Evolutionary conservation across 2,888 invertebrate species (phyloP).

Genomic region (Leptinotarsa rubiginosa): DNA sequence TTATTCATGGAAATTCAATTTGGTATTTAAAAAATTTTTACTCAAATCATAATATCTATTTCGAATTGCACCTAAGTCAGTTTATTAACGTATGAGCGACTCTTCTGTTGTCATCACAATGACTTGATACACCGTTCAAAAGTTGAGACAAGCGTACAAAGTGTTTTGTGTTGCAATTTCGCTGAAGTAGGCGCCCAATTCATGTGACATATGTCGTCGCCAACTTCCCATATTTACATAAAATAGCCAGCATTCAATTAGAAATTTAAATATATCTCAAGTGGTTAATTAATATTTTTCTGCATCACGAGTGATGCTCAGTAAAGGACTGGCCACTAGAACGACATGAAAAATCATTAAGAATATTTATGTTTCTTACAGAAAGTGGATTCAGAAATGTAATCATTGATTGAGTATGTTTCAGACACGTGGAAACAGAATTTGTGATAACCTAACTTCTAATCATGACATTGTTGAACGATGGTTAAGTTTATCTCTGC

Average conservation of each 20-base stretch:
- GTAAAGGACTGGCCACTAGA: not conserved
- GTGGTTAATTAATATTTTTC: conserved; percentile 39
- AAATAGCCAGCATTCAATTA: conserved; percentile 40
- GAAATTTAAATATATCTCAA: conserved; percentile 38
- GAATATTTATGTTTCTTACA: no score
- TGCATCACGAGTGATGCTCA: conserved; percentile 28
- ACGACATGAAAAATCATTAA: not conserved
- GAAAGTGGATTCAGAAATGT: no score
- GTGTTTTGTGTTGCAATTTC: conserved; percentile 37
- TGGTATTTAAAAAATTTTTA: no score
- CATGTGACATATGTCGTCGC: conserved; percentile 43
- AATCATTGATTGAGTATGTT: no score
- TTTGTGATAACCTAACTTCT: no score
- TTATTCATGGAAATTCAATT: no score
- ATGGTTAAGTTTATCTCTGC: no score
- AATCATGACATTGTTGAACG: no score
- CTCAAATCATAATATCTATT: not conserved
- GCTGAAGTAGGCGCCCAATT: conserved; percentile 33
- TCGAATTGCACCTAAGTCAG: not conserved
- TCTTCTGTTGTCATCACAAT: not conserved
- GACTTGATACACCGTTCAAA: not conserved
- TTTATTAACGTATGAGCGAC: not conserved
- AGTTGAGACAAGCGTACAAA: conserved; percentile 9
- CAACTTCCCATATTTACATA: conserved; percentile 41
- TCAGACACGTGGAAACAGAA: no score